Evolutionary conservation across 2,797 vertebrate genomes (phyloP).

Genomic region (Ctenopoma multispine): DNA sequence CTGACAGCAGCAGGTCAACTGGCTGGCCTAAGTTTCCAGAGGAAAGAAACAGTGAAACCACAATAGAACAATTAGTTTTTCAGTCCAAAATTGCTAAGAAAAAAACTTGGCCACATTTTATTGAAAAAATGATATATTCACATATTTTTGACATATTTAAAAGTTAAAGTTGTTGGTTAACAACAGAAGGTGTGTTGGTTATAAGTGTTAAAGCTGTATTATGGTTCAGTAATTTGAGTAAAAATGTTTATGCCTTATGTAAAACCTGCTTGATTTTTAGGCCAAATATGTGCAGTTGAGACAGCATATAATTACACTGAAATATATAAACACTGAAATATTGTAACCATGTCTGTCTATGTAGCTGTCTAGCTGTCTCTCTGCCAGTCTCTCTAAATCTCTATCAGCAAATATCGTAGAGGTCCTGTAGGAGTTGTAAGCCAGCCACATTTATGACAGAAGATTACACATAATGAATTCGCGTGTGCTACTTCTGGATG

Average conservation of each 20-base stretch:
- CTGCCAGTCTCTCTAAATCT: no score
- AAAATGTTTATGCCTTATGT: background rate
- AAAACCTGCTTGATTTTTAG: no score
- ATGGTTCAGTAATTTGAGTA: background rate
- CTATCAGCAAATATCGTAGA: no score
- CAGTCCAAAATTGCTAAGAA: background rate
- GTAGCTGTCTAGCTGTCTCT: no score
- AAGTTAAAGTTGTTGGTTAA: no score
- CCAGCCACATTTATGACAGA: no score
- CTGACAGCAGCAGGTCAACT: slow-evolving; percentile 70
- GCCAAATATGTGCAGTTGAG: no score
- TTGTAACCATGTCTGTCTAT: no score
- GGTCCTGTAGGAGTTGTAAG: no score
- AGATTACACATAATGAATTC: no score
- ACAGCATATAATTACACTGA: background rate
- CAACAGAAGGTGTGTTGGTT: no score
- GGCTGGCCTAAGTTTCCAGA: slow-evolving; percentile 67
- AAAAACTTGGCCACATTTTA: background rate
- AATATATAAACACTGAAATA: no score
- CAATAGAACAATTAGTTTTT: background rate
- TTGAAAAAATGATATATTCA: background rate
- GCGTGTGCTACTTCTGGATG: background rate
- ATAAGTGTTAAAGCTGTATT: background rate
- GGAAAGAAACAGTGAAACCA: background rate
- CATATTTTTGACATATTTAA: background rate